Evolutionary conservation across 1,140 invertebrate genomes (phyloP), one percentile per base, ranked within the genome.

Genomic region (Penaeus japonicus): DNA sequence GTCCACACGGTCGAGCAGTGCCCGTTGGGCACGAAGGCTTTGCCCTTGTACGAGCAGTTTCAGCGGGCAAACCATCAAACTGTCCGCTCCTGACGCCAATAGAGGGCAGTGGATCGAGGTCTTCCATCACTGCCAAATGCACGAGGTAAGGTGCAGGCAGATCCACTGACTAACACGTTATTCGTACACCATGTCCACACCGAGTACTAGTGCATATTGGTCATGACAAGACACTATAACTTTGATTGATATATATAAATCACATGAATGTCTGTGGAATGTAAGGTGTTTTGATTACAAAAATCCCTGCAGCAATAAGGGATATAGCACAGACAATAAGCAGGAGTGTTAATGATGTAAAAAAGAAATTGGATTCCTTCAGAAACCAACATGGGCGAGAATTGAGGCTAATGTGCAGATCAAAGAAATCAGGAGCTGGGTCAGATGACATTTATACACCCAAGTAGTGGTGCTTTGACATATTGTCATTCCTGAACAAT

Each of bases 151-250:
- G n/a, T n/a, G n/a, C n/a, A n/a, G n/a, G n/a, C n/a, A n/a, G n/a
- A n/a, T n/a, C n/a, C n/a, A n/a, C n/a, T n/a, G n/a, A n/a, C n/a
- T n/a, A n/a, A n/a, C n/a, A n/a, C n/a, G n/a, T n/a, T n/a, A 47
- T 80, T 35, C 27, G 35, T 47, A 80, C 78, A 80, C 78, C 78
- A 80, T 80, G 78, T 80, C 78, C 78, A 10, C 78, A 80, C 78
- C 27, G 47, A 39, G 78, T 80, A 80, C 78, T 80, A 80, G 78
- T 39, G 78, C 35, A 80, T 47, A 80, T 53, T 80, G 32, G 47
- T 47, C 78, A 47, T 39, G 7, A 59, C 57, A 59, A 59, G 57
- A 59, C 57, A 78, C 75, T 39, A 27, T 78, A 39, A 78, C 7
- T 32, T 78, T 78, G 75, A 39, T 78, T n/a, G 75, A 78, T n/a